A percentile compares a stretch with the other conserved stretches of the same genome.
Evolutionary conservation across 2,888 invertebrate species (phyloP).

Genomic region (Mamestra brassicae): DNA sequence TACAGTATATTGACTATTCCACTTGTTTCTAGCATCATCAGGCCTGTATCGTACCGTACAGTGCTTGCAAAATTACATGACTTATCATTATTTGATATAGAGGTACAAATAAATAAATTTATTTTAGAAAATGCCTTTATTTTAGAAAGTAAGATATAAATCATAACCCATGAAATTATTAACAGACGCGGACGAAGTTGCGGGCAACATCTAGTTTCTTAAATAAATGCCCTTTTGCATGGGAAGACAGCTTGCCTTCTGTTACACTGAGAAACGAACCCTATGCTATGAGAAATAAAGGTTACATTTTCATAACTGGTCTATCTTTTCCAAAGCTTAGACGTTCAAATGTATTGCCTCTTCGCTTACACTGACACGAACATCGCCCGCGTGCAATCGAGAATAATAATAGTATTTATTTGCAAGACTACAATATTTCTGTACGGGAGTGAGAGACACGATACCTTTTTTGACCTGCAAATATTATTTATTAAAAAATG

Average conservation of each 20-base stretch:
- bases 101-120: no score
- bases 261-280: background rate
- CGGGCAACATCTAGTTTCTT: no score
- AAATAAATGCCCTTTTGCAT: no score
- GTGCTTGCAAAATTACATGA: slow-evolving; percentile 34
- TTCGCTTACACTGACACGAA: background rate
- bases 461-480: background rate
- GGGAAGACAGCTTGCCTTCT: no score
- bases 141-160: no score
- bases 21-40: slow-evolving; percentile 62
- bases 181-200: no score
- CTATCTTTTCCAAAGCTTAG: background rate
- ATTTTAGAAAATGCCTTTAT: no score
- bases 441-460: background rate
- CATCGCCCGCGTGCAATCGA: background rate
- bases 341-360: background rate
- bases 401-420: no score
- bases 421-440: background rate
- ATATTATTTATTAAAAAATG: background rate
- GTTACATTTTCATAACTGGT: background rate
- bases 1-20: slow-evolving; percentile 34
- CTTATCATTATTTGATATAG: no score
- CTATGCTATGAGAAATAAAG: background rate
- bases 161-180: no score
- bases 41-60: background rate